phyloP scores from a whole-genome alignment of 2,797 vertebrate genomes.

The Betta splendens region DNA sequence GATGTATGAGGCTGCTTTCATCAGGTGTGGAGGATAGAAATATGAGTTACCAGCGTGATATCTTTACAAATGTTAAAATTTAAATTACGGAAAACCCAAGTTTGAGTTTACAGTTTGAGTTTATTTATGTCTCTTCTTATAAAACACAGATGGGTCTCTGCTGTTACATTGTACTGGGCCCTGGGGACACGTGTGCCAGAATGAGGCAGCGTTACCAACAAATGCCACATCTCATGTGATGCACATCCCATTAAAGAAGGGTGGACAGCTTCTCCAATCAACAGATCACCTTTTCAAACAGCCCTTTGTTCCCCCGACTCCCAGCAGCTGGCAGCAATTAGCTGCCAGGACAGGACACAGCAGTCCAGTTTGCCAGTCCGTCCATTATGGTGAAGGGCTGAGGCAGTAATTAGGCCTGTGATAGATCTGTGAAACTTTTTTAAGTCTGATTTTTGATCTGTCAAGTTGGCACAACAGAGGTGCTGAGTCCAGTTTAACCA shows the following conservation, averaged over 20 bases:
- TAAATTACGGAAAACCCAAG: slow-evolving; percentile 26
- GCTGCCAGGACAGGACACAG: slow-evolving; percentile 75
- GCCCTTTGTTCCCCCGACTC: slow-evolving; percentile 76
- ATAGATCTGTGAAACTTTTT: slow-evolving; percentile 30
- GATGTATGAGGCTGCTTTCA: slow-evolving; percentile 25
- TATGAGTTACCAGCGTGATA: slow-evolving; percentile 17
- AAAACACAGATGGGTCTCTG: slow-evolving; percentile 66
- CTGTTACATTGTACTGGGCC: slow-evolving; percentile 60
- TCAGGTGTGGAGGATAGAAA: slow-evolving; percentile 20
- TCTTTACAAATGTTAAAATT: slow-evolving; percentile 26
- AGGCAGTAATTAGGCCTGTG: slow-evolving; percentile 51
- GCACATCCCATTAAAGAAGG: slow-evolving; percentile 78
- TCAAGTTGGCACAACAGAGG: slow-evolving; percentile 52
- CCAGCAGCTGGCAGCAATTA: slow-evolving; percentile 84
- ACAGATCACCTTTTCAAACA: slow-evolving; percentile 83
- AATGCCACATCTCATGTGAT: slow-evolving; percentile 79
- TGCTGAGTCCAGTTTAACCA: slow-evolving; percentile 47
- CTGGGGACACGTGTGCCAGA: slow-evolving; percentile 37
- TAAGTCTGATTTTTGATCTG: slow-evolving; percentile 37
- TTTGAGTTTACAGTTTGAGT: slow-evolving; percentile 19
- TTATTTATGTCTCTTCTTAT: slow-evolving; percentile 34
- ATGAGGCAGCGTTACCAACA: slow-evolving; percentile 70
- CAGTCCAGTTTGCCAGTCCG: slow-evolving; percentile 69
- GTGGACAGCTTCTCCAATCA: slow-evolving; percentile 75
- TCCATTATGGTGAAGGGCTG: slow-evolving; percentile 60